Base-by-base conservation (phyloP, 2,888 invertebrate genomes). In the Geotrupes spiniger region DNA sequence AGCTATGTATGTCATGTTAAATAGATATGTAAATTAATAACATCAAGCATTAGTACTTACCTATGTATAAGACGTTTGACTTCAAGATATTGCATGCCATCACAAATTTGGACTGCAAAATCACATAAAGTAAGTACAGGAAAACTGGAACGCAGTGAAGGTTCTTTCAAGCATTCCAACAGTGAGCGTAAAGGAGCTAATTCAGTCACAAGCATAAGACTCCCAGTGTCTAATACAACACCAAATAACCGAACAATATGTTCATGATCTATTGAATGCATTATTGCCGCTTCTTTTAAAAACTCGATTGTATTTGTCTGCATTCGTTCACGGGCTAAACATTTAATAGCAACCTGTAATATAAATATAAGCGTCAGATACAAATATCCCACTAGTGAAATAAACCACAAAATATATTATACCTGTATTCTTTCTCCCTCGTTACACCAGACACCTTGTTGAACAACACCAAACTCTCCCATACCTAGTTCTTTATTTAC, bases 51-150 rank as follows among this genome's bases (percentile, higher is more conserved):
- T 21, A 6, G 21, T 14, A 15, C 17, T 58, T 74, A 85, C 85
- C 87, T 83, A 76, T 99, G 98, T 68, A 99, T 97, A 64, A 99
- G 83, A 71, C 97, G 83, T 76, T 96, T 95, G 54, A 86, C 87
- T 76, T 97, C 97, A 59, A 99, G 78, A 76, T 98, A 99, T 70
- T 89, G 87, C 98, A 99, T 99, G 42, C 98, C 99, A 76, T 93
- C 92, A 74, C 92, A 92, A 42, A 97, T 94, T 76, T 97, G 96
- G 67, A 90, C 84, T 27, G 95, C 92, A 73, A 97, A 98, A 74
- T 93, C 92, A 75, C 95, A 97, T 17, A 99, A 79, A 10, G 91
- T 89, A 40, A 89, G 82, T 42, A 98, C 89, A 0, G 94, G 89
- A 72, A 98, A 95, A 70, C 90, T 92, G n/a, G 87, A 80, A 3